Evolutionary conservation across 2,888 invertebrate genomes (phyloP).

Genomic region (Andricus quercusramuli): DNA sequence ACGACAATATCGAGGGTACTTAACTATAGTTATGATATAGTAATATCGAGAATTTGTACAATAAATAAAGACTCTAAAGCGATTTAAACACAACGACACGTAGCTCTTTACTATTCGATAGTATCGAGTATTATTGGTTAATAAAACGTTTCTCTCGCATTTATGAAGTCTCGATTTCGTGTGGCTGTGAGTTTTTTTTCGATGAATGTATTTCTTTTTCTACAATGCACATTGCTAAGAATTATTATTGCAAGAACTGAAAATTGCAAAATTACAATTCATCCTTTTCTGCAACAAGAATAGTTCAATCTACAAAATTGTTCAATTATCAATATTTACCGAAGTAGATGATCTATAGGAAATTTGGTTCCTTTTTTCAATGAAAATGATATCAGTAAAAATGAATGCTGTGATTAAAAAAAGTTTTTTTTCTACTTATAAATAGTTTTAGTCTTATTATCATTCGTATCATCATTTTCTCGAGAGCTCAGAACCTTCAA

Average conservation of each 20-base stretch:
- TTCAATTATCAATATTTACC: not conserved
- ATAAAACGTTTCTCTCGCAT: constrained; percentile 2
- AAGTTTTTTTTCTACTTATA: constrained; percentile 20
- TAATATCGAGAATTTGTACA: constrained; percentile 67
- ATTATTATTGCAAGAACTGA: not conserved
- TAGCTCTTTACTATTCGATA: constrained; percentile 44
- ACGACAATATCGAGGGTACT: constrained; percentile 64
- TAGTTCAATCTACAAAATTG: not conserved
- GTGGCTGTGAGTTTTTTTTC: not conserved
- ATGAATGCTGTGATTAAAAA: not conserved
- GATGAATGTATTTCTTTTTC: constrained; percentile 1
- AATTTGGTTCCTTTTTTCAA: not conserved
- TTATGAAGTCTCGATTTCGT: not conserved
- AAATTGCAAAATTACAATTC: constrained; percentile 2
- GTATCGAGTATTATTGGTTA: constrained; percentile 23
- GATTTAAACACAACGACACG: constrained; percentile 66
- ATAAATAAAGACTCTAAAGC: constrained; percentile 71
- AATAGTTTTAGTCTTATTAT: constrained; percentile 8
- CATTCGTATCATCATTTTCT: constrained; percentile 6
- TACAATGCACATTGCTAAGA: not conserved
- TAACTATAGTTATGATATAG: constrained; percentile 45
- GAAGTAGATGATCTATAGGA: not conserved
- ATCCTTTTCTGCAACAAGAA: not conserved
- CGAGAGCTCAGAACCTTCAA: constrained; percentile 6
- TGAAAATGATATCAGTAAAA: not conserved